Conservation (phyloP, 23 tunicate genomes). For the Halocynthia roretzi region DNA sequence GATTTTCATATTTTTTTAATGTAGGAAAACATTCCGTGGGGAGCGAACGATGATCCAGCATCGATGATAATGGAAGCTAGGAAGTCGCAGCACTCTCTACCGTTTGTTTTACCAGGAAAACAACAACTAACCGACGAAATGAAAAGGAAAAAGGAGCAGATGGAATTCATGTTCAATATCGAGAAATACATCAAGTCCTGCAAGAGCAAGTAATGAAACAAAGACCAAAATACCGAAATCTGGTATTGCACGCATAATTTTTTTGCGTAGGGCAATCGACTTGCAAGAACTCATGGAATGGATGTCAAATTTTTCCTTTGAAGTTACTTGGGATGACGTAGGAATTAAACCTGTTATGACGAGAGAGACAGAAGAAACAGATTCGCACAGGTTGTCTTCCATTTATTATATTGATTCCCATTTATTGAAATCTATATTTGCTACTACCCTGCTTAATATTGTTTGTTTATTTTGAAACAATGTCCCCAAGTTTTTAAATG, state of each 20-base stretch:
- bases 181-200: conserved; percentile 27
- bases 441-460: no score
- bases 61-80: background rate
- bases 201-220: conserved; percentile 17
- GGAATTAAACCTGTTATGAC: conserved; percentile 30
- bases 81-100: background rate
- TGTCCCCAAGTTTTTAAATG: no score
- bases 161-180: conserved; percentile 11
- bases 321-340: conserved; percentile 57
- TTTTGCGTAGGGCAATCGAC: conserved; percentile 19
- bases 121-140: conserved; percentile 9
- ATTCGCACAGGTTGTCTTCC: conserved; percentile 24
- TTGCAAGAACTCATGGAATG: conserved; percentile 52
- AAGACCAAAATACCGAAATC: background rate
- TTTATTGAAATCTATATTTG: no score
- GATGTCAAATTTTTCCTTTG: conserved; percentile 57
- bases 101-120: background rate
- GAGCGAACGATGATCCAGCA: background rate
- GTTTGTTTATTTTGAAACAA: no score
- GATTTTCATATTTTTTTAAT: background rate
- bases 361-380: conserved; percentile 42
- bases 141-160: conserved; percentile 11
- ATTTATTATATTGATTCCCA: no score
- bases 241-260: background rate
- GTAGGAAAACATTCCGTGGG: conserved; percentile 45